These are phyloP conservation scores for Nemotelus pantherinus DNA, from an alignment of 2,888 invertebrate species.

Conservation along the genomic window DNA sequence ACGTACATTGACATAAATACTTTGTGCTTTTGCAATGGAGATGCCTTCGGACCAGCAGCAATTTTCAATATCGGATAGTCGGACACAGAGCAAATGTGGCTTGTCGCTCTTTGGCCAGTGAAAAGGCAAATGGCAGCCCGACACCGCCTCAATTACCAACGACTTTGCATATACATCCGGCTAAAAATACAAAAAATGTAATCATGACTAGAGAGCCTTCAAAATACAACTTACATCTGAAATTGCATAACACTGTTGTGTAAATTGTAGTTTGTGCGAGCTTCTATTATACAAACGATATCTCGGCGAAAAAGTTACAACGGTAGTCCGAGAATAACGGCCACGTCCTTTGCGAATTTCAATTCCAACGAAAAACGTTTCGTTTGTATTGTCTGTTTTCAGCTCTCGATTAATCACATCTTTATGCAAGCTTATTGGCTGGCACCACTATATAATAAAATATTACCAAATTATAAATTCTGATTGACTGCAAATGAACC, in stretches of 20 bases:
- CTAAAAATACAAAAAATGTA: conserved; percentile 59
- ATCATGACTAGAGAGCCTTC: conserved; percentile 22
- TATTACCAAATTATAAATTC: neutral
- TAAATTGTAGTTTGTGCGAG: conserved; percentile 80
- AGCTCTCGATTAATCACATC: conserved; percentile 77
- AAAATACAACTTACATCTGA: conserved; percentile 69
- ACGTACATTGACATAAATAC: conserved; percentile 89
- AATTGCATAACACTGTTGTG: conserved; percentile 85
- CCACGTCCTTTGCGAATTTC: conserved; percentile 89
- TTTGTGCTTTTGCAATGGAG: conserved; percentile 82
- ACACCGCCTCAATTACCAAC: conserved; percentile 81
- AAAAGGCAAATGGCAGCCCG: conserved; percentile 92
- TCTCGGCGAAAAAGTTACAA: conserved; percentile 91
- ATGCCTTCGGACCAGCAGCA: conserved; percentile 94
- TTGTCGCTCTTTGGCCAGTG: conserved; percentile 96
- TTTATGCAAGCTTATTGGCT: conserved; percentile 84
- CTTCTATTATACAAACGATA: conserved; percentile 94
- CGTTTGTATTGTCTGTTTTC: conserved; percentile 65
- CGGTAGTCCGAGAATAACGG: conserved; percentile 87
- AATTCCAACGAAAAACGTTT: conserved; percentile 79
- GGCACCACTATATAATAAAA: conserved; percentile 75
- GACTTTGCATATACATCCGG: conserved; percentile 75
- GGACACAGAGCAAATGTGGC: conserved; percentile 87
- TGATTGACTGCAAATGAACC: neutral
- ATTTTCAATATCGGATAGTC: conserved; percentile 74